A percentile compares a stretch with the other conserved stretches of the same genome.
phyloP scores from a whole-genome alignment of 2,888 invertebrate genomes.

The Oegoconia quadripuncta region DNA sequence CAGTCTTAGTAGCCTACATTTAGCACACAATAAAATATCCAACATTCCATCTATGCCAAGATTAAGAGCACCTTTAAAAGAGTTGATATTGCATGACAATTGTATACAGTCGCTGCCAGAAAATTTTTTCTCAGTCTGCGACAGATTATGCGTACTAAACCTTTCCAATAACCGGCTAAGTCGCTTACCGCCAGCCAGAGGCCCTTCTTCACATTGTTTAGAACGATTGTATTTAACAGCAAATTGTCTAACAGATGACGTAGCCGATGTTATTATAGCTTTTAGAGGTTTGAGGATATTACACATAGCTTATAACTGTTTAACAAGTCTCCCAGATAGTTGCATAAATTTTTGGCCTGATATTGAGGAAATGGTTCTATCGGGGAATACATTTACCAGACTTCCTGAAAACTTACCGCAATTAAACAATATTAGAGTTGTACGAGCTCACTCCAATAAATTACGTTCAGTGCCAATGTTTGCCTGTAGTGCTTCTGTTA shows the following conservation, averaged over 20 bases:
- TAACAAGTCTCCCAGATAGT: conserved; percentile 85
- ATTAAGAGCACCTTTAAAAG: conserved; percentile 81
- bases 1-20: conserved; percentile 84
- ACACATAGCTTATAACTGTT: conserved; percentile 88
- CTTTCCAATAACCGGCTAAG: conserved; percentile 88
- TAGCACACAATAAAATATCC: conserved; percentile 88
- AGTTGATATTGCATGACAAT: conserved; percentile 88
- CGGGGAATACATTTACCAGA: conserved; percentile 87
- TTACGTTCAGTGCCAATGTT: conserved; percentile 87
- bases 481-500: conserved; percentile 85
- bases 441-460: conserved; percentile 90
- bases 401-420: conserved; percentile 87
- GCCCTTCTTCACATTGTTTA: conserved; percentile 79
- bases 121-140: conserved; percentile 85
- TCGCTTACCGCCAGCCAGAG: conserved; percentile 82
- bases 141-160: conserved; percentile 84
- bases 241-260: conserved; percentile 86
- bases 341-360: conserved; percentile 87
- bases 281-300: conserved; percentile 83
- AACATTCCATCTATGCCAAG: conserved; percentile 85
- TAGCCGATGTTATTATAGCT: conserved; percentile 82
- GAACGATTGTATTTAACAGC: conserved; percentile 87
- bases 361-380: conserved; percentile 89
- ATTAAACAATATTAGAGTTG: conserved; percentile 84
- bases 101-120: conserved; percentile 86